Percentiles rank a stretch among this genome's conserved stretches.
phyloP scores from a whole-genome alignment of 53 echinoderm and acorn worm genomes.

The Paracentrotus lividus region DNA sequence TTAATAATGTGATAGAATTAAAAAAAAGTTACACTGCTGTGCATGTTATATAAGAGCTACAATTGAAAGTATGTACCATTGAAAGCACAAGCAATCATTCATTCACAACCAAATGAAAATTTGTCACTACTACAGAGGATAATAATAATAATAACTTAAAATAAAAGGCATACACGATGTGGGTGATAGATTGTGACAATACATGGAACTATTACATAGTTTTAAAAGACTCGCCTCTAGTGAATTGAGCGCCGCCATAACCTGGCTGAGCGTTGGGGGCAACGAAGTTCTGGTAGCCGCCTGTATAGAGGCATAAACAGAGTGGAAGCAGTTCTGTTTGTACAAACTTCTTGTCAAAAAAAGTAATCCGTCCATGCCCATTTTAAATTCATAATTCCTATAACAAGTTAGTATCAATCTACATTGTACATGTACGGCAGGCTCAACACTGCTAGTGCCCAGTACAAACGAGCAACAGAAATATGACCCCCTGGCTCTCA shows the following conservation, averaged over 20 bases:
- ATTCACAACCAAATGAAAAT: not conserved
- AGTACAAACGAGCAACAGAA: too few species aligned
- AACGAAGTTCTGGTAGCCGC: conserved; percentile 71
- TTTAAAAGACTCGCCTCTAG: conserved; percentile 71
- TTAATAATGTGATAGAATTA: not conserved
- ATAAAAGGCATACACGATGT: conserved; percentile 44
- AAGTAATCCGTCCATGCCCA: not conserved
- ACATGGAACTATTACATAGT: conserved; percentile 33
- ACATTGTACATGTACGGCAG: too few species aligned
- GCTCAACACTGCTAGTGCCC: too few species aligned
- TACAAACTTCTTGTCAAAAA: conserved; percentile 5
- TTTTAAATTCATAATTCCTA: not conserved
- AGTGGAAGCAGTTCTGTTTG: conserved; percentile 31
- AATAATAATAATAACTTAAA: conserved; percentile 17
- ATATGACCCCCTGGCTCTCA: too few species aligned
- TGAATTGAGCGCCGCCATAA: conserved; percentile 70
- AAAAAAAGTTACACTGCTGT: not conserved
- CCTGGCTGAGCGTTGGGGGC: conserved; percentile 66
- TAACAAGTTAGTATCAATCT: not conserved
- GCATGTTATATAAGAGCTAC: not conserved
- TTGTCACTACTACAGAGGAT: not conserved
- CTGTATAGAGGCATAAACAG: conserved; percentile 68
- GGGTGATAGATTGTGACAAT: conserved; percentile 52
- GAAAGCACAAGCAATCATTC: conserved; percentile 22
- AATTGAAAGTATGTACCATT: not conserved